Percentiles rank a stretch among this genome's conserved stretches.
phyloP scores from a whole-genome alignment of 2,888 invertebrate genomes.

The Heteromurus nitidus region DNA sequence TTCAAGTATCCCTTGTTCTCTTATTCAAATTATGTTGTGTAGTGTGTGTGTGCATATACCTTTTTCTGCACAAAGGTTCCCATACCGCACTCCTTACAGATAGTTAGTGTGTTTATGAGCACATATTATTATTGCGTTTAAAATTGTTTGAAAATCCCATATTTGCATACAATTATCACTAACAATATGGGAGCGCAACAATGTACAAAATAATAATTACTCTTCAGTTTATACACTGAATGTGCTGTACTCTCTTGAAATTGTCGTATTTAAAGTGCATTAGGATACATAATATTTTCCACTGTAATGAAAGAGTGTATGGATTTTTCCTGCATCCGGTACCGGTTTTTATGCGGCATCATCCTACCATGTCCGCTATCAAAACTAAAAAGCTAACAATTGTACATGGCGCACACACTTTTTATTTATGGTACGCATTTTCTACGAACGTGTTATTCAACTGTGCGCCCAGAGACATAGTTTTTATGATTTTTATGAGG shows the following conservation, averaged over 20 bases:
- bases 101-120: neutral
- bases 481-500: no score
- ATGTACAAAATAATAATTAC: no score
- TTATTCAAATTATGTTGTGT: no score
- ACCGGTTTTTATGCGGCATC: conserved; percentile 25
- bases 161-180: conserved; percentile 60
- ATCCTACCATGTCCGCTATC: neutral
- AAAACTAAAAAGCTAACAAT: neutral
- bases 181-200: neutral
- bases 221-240: no score
- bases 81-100: neutral
- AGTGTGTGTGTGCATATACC: no score
- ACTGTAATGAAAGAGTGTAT: neutral
- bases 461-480: no score
- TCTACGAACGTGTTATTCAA: neutral
- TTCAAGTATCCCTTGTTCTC: no score
- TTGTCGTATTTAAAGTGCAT: neutral
- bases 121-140: neutral
- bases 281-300: neutral
- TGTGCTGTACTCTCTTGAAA: neutral
- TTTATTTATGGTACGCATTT: neutral
- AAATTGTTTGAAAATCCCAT: conserved; percentile 46
- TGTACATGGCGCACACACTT: no score
- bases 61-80: no score
- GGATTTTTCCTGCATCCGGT: conserved; percentile 47